Evolutionary conservation across 2,797 vertebrate species (phyloP).

Genomic region (Mus minutoides): DNA sequence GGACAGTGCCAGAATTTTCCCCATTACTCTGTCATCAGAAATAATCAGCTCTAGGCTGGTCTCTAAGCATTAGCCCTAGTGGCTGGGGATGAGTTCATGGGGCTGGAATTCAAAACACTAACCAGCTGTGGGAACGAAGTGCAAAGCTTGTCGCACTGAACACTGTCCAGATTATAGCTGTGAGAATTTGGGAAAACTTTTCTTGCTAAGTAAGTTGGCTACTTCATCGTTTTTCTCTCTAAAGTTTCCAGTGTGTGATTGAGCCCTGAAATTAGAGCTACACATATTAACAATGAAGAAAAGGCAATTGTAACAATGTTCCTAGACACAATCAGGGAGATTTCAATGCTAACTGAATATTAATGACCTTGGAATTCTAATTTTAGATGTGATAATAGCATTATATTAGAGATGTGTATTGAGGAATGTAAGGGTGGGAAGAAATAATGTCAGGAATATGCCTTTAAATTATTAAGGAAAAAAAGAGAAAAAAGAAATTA

Average conservation of each 20-base stretch:
- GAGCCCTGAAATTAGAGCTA: constrained; percentile 70
- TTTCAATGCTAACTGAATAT: background rate
- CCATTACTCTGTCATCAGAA: constrained; percentile 90
- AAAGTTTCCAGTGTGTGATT: constrained; percentile 57
- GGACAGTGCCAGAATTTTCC: constrained; percentile 81
- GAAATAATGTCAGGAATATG: constrained; percentile 56
- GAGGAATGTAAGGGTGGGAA: constrained; percentile 25
- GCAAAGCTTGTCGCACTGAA: constrained; percentile 90
- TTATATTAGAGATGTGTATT: constrained; percentile 56
- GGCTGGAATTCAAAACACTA: constrained; percentile 97
- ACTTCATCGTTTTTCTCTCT: constrained; percentile 33
- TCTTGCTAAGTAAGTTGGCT: constrained; percentile 84
- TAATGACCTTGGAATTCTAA: constrained; percentile 61
- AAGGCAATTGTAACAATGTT: background rate
- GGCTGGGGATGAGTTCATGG: constrained; percentile 94
- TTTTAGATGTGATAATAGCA: constrained; percentile 60
- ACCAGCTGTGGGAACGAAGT: constrained; percentile 95
- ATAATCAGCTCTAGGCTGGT: constrained; percentile 88
- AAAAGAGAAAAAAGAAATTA: constrained; percentile 26
- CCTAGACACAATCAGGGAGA: constrained; percentile 16
- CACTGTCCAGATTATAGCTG: constrained; percentile 90
- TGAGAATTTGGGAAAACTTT: constrained; percentile 90
- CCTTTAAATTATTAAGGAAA: constrained; percentile 53
- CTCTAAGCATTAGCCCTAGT: constrained; percentile 86
- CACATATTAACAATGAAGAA: constrained; percentile 21